Conservation (phyloP, 2,113 vertebrate species). For the Amblyornis subalaris region DNA sequence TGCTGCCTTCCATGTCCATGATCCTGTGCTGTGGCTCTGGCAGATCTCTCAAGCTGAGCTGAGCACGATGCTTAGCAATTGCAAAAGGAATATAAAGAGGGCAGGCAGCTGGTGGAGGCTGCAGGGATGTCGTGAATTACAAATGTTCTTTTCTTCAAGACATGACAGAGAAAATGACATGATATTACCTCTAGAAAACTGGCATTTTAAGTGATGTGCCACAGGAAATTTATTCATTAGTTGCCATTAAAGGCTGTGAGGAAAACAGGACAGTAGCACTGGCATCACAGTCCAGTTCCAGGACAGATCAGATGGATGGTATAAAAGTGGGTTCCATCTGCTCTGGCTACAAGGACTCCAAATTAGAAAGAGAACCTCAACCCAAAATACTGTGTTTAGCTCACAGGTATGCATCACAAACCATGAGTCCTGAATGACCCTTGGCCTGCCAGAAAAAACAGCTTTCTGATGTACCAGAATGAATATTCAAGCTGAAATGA, state of each 20-base stretch:
- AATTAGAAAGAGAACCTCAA: not conserved
- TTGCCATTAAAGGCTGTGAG: not conserved
- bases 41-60: not conserved
- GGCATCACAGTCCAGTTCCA: not conserved
- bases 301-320: rapidly evolving
- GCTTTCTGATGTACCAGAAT: not conserved
- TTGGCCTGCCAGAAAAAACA: not conserved
- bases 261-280: not conserved
- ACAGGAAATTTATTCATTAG: not conserved
- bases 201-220: not conserved
- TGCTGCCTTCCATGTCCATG: not conserved
- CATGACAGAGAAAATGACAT: not conserved
- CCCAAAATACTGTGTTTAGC: not conserved
- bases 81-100: not conserved
- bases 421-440: not conserved
- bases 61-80: not conserved
- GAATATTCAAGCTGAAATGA: not conserved
- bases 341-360: not conserved
- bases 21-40: not conserved
- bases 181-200: not conserved
- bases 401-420: not conserved
- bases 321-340: not conserved
- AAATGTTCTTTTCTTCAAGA: not conserved
- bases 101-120: not conserved
- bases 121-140: not conserved